These are phyloP conservation scores for Scaptomyza parva DNA, from an alignment of 2,888 invertebrate species.

Conservation along the genomic window DNA sequence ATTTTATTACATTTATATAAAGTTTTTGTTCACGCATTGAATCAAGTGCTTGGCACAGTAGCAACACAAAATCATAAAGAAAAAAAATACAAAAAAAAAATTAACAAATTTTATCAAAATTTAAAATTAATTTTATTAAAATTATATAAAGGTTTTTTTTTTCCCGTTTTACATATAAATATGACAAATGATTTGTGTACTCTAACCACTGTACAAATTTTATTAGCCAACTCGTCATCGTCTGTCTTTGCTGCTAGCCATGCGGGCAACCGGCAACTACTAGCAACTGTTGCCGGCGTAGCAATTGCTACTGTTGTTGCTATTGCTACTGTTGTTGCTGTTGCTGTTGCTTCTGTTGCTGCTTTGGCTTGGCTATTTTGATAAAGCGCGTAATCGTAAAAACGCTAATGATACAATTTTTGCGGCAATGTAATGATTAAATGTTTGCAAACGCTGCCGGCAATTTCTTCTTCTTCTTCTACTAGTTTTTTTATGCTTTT, in stretches of 20 bases:
- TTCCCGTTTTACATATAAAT: no score
- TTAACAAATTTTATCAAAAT: no score
- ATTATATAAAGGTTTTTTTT: no score
- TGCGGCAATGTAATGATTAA: conserved; percentile 77
- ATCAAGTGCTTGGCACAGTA: no score
- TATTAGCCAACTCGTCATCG: conserved; percentile 17
- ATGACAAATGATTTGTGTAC: neutral
- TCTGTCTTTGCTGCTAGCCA: conserved; percentile 9
- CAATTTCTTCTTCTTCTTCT: neutral
- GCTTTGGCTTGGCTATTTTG: conserved; percentile 70
- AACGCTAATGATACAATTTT: conserved; percentile 81
- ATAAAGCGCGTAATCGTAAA: conserved; percentile 80
- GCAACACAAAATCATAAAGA: no score
- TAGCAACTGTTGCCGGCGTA: conserved; percentile 26
- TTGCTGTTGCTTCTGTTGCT: conserved; percentile 25
- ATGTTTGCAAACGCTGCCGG: conserved; percentile 69
- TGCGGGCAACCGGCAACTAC: conserved; percentile 15
- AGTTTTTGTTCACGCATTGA: no score
- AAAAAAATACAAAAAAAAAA: no score
- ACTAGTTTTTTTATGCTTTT: no score
- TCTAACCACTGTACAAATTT: conserved; percentile 12
- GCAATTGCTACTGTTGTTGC: conserved; percentile 33
- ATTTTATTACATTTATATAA: no score
- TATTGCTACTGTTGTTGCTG: conserved; percentile 60
- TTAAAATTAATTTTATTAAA: no score